Base-by-base conservation (phyloP, 2,113 vertebrate species). In the Syrrhaptes paradoxus region DNA sequence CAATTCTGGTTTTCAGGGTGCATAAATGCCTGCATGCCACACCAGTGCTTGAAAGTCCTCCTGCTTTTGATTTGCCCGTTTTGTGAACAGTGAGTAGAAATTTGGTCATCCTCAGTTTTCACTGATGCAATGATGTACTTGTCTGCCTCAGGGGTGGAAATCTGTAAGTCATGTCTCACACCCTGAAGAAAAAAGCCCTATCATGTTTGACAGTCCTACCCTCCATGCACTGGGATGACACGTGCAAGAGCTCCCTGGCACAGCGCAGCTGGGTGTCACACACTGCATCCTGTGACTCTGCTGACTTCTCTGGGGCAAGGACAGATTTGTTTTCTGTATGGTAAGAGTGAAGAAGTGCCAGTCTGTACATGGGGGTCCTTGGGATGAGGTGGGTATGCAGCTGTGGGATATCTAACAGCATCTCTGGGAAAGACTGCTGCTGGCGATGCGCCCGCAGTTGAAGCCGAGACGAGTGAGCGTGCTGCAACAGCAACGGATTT, bases 371-470 rank as follows among this genome's bases (percentile, higher is more conserved):
- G 11, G 31, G 41, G 48, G 24, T 43, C 48, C 61, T 32, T 62
- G 34, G 49, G 49, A 45, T 0, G 0, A 85, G 24, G 45, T 49
- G 32, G 24, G 7, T 55, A 28, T 3, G 6, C 10, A 65, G 15
- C 13, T 59, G 18, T 58, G 5, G 52, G 48, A 0, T 13, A 26
- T 29, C 38, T 13, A 6, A 31, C 72, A 71, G 24, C 19, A 9
- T 51, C 7, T 54, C 57, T 38, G 61, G 45, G 12, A 52, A 41
- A 63, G 4, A 26, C 26, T 55, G 49, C 52, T 80, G 46, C 65
- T 43, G 6, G 32, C 3, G 1, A 10, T 0, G 0, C 41, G 71
- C n/a, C n/a, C 1, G 0, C 19, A 10, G 52, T 32, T 0, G 1
- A 34, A 71, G 63, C 59, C 62, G 83, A 57, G 29, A 17, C 1